Evolutionary conservation across 2,797 vertebrate species (phyloP), one percentile per base, ranked within the genome.

Genomic region (Sardinella longiceps): DNA sequence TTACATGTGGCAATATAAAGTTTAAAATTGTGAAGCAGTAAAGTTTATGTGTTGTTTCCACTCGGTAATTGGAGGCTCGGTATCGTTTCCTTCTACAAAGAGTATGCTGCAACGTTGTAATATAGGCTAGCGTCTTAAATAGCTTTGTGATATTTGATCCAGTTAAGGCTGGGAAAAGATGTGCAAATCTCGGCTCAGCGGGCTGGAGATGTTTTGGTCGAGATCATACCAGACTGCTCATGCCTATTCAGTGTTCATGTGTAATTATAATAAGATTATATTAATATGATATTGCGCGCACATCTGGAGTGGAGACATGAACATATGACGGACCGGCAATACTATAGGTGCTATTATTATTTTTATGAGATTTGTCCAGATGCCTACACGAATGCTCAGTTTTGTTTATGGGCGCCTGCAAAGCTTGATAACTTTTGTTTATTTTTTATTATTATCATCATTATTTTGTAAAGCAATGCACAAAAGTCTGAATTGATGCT

Each of bases 91-190:
- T 84, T 51, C 82, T 90, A 87, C 86, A 87, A 83, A 80, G 81
- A 74, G 86, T 48, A 88, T 87, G n/a, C n/a, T n/a, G n/a, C n/a
- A 82, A 81, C 70, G 60, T 66, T 82, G 58, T 81, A 86, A 80
- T 80, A 81, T 63, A n/a, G n/a, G n/a, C n/a, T n/a, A 84, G 85
- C 81, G 20, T 39, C 74, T 60, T 84, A 84, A 89, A 89, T 88
- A 83, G 87, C 80, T 89, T 87, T 88, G 86, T 50, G 82, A 63
- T 56, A 86, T 87, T 86, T 88, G 90, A 89, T 87, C 87, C 86
- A 85, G 82, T 85, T 88, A 89, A 88, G 85, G 56, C 80, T 88
- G 87, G 84, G 81, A 82, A 87, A 84, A 89, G 88, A 90, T 88
- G 87, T 83, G 86, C 85, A 88, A 86, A 91, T 89, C 85, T 87